A percentile compares a stretch with the other conserved stretches of the same genome.
phyloP scores from a whole-genome alignment of 1,140 invertebrate genomes.

The Triops longicaudatus region DNA sequence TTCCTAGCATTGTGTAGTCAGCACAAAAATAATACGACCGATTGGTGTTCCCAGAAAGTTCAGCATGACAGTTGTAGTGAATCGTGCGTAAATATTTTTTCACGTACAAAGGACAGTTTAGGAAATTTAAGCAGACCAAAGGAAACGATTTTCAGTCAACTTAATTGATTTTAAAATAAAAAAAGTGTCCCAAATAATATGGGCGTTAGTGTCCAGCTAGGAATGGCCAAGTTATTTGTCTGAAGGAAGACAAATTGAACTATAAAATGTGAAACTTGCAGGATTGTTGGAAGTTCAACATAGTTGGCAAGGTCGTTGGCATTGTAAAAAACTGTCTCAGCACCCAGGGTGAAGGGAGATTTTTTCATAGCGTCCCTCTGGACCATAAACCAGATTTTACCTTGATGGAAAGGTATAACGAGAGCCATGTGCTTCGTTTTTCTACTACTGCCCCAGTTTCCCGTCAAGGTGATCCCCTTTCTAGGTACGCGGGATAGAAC shows the following conservation, averaged over 20 bases:
- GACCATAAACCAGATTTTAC: not conserved
- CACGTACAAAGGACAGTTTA: no score
- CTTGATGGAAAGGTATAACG: not conserved
- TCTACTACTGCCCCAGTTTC: not conserved
- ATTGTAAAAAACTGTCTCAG: not conserved
- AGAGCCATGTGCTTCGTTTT: not conserved
- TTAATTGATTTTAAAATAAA: no score
- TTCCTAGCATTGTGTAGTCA: no score
- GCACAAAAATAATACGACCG: no score
- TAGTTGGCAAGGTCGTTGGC: not conserved
- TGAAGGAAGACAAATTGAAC: not conserved
- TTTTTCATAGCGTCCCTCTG: not conserved
- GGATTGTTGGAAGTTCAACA: not conserved
- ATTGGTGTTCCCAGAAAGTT: no score
- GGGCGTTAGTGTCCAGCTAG: not conserved
- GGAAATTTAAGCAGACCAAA: no score
- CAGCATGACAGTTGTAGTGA: no score
- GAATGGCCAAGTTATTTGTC: not conserved
- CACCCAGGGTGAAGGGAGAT: not conserved
- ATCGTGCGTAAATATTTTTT: no score
- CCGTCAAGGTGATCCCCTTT: not conserved
- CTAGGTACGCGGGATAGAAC: not conserved
- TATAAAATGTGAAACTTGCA: not conserved
- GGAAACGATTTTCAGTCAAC: no score
- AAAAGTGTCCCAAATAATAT: no score